Conservation (phyloP, 1,140 invertebrate species). For the Trichomalopsis sarcophagae region DNA sequence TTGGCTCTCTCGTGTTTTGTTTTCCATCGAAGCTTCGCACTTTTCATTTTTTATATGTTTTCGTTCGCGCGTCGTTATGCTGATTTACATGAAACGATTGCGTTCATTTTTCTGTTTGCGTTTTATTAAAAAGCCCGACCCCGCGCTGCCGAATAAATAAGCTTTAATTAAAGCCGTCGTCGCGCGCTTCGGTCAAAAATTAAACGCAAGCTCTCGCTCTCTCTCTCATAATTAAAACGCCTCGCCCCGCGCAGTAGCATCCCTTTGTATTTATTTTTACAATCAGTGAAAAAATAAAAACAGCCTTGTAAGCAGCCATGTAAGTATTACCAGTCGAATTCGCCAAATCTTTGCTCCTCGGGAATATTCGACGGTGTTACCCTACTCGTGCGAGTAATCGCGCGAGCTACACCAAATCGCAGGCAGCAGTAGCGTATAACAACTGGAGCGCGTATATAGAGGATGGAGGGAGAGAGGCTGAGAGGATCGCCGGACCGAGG, state of each 20-base stretch:
- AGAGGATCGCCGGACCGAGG: not conserved
- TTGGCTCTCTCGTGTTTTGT: too few relatives aligned
- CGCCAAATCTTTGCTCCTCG: not conserved
- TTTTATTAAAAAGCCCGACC: not conserved
- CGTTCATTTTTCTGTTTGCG: not conserved
- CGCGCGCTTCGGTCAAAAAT: not conserved
- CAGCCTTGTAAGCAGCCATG: not conserved
- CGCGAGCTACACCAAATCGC: constrained; percentile 56
- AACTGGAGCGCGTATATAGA: not conserved
- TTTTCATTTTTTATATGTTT: not conserved
- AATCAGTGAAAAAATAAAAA: not conserved
- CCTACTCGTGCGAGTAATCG: constrained; percentile 56
- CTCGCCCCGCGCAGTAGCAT: not conserved
- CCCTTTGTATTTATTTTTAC: not conserved
- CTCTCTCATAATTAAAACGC: not conserved
- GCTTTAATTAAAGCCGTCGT: not conserved
- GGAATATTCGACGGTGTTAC: not conserved
- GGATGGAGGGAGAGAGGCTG: constrained; percentile 51
- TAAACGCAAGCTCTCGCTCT: not conserved
- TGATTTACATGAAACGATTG: not conserved
- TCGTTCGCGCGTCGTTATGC: not conserved
- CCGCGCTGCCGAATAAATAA: not conserved
- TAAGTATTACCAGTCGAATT: not conserved
- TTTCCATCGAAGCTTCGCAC: too few relatives aligned
- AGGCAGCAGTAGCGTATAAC: constrained; percentile 41